Conservation (phyloP, 2,113 vertebrate genomes). For the Amblyopsis rosae region DNA sequence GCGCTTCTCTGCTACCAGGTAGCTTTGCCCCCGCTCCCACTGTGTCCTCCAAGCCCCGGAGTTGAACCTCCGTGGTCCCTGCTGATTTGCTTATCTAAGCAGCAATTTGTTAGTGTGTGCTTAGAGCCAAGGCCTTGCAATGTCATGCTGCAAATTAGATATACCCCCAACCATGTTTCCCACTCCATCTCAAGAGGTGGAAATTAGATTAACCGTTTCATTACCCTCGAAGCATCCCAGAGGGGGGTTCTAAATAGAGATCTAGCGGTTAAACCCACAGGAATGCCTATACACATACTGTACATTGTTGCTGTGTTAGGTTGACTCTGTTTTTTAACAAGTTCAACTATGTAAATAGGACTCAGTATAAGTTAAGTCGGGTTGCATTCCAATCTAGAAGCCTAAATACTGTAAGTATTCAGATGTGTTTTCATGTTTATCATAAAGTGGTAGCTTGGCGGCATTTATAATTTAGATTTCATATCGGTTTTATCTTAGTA, state of each 20-base stretch:
- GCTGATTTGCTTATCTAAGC: slow-evolving; percentile 77
- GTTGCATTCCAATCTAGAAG: too few relatives aligned
- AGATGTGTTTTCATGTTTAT: too few relatives aligned
- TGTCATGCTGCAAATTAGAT: slow-evolving; percentile 77
- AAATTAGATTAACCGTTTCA: slow-evolving; percentile 77
- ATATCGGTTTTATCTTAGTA: too few relatives aligned
- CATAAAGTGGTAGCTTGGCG: too few relatives aligned
- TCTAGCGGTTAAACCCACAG: slow-evolving; percentile 17
- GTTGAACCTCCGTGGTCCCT: slow-evolving; percentile 46
- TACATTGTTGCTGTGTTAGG: not conserved
- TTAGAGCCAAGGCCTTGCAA: slow-evolving; percentile 68
- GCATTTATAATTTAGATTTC: too few relatives aligned
- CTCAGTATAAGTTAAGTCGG: too few relatives aligned
- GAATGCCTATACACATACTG: slow-evolving; percentile 1
- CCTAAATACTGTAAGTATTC: too few relatives aligned
- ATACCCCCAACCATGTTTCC: slow-evolving; percentile 70
- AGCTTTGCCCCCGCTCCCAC: slow-evolving; percentile 35
- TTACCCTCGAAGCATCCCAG: slow-evolving; percentile 52
- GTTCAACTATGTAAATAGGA: not conserved
- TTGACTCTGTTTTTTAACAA: not conserved
- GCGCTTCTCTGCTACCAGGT: slow-evolving; percentile 23
- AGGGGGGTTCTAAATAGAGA: slow-evolving; percentile 35
- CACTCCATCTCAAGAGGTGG: slow-evolving; percentile 67
- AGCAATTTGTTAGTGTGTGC: slow-evolving; percentile 73
- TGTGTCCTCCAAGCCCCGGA: slow-evolving; percentile 51